Conservation (phyloP, 2,888 invertebrate genomes). For the Mythimna vitellina region DNA sequence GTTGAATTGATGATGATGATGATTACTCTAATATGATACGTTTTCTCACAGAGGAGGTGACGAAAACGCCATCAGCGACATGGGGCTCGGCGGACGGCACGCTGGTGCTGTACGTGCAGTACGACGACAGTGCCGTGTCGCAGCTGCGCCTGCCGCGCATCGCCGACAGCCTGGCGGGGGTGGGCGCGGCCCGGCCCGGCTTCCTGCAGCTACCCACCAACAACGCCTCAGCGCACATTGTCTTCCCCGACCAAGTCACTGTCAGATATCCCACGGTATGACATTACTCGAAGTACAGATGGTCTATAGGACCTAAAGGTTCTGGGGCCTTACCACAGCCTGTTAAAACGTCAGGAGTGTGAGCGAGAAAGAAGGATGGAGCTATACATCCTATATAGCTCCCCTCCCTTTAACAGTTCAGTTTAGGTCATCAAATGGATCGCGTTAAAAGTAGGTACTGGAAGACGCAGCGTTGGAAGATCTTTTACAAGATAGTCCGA, state of each 20-base stretch:
- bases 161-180: constrained; percentile 92
- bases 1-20: no score
- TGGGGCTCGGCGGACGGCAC: constrained; percentile 97
- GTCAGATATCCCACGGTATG: constrained; percentile 96
- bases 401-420: no score
- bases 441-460: no score
- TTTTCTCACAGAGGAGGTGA: constrained; percentile 94
- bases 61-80: constrained; percentile 94
- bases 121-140: constrained; percentile 95
- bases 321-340: no score
- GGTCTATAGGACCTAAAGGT: no score
- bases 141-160: constrained; percentile 96
- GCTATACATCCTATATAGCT: no score
- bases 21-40: neutral
- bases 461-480: no score
- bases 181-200: constrained; percentile 90
- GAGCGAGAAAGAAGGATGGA: no score
- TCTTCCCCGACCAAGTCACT: constrained; percentile 95
- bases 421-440: no score
- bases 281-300: no score
- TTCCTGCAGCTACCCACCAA: constrained; percentile 79
- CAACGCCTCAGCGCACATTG: constrained; percentile 89
- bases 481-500: no score
- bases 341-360: no score
- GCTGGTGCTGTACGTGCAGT: constrained; percentile 95